These are phyloP conservation scores for Mallotus villosus DNA, from an alignment of 2,797 vertebrate genomes.

Conservation along the genomic window DNA sequence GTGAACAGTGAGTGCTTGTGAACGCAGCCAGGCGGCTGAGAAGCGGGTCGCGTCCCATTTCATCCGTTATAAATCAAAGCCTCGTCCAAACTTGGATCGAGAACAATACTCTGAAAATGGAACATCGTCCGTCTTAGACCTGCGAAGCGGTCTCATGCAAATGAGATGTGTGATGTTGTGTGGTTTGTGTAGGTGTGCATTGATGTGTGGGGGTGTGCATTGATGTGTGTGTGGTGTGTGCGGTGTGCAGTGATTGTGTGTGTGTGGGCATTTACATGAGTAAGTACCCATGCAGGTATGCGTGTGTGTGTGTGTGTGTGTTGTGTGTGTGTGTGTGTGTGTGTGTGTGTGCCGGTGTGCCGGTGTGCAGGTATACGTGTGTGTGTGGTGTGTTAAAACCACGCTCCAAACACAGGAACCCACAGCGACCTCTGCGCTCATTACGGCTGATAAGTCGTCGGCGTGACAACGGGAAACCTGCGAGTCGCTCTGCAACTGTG, in stretches of 20 bases:
- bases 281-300: not conserved
- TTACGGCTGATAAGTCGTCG: too few species aligned
- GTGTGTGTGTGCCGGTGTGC: not conserved
- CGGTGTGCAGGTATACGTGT: too few species aligned
- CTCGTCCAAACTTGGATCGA: constrained; percentile 53
- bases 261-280: not conserved
- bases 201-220: not conserved
- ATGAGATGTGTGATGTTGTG: constrained; percentile 13
- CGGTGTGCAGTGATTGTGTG: not conserved
- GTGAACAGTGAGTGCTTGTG: constrained; percentile 55
- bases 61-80: constrained; percentile 70
- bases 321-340: not conserved
- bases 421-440: too few species aligned
- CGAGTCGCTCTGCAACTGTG: too few species aligned
- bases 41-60: constrained; percentile 63
- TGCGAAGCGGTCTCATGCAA: not conserved
- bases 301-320: not conserved
- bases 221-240: not conserved
- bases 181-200: not conserved
- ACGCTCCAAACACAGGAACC: too few species aligned
- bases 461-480: too few species aligned
- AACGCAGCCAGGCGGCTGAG: constrained; percentile 51
- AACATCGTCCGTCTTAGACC: constrained; percentile 47
- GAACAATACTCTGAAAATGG: constrained; percentile 57
- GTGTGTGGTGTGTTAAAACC: too few species aligned